These are phyloP conservation scores for Oxyteleia sp. DNA, from an alignment of 2,888 invertebrate species.

Conservation along the genomic window DNA sequence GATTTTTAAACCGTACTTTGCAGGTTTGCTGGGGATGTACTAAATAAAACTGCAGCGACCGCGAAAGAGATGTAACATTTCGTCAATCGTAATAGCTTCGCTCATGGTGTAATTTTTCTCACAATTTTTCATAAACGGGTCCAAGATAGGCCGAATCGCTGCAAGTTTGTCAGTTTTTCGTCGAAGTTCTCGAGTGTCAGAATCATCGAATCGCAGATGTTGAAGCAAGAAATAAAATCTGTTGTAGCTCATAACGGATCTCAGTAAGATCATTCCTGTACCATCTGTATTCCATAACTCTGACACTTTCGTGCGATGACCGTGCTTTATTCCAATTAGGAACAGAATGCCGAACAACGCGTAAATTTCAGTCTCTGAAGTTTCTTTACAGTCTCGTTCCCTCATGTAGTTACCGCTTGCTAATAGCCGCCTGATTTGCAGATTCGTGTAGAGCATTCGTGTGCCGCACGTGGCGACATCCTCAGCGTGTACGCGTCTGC, in stretches of 20 bases:
- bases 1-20: conserved; percentile 20
- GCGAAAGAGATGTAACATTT: conserved; percentile 72
- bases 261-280: conserved; percentile 48
- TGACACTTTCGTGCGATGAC: conserved; percentile 32
- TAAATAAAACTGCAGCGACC: conserved; percentile 65
- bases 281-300: conserved; percentile 62
- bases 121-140: conserved; percentile 53
- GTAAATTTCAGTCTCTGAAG: conserved; percentile 30
- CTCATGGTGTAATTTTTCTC: conserved; percentile 46
- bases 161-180: conserved; percentile 60
- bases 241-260: conserved; percentile 48
- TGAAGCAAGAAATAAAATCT: conserved; percentile 50
- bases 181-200: conserved; percentile 25
- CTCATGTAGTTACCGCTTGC: not conserved
- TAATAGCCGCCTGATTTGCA: conserved; percentile 5
- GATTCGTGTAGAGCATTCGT: conserved; percentile 22
- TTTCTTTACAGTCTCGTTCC: conserved; percentile 27
- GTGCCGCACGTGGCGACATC: no score
- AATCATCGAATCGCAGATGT: conserved; percentile 46
- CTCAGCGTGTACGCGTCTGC: no score
- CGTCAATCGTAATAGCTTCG: conserved; percentile 68
- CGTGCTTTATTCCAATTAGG: conserved; percentile 43
- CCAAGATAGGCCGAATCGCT: conserved; percentile 45
- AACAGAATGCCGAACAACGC: conserved; percentile 72
- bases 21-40: conserved; percentile 26